A percentile compares a stretch with the other conserved stretches of the same genome.
phyloP scores from a whole-genome alignment of 2,113 vertebrate species.

The Mystacornis crossleyi region DNA sequence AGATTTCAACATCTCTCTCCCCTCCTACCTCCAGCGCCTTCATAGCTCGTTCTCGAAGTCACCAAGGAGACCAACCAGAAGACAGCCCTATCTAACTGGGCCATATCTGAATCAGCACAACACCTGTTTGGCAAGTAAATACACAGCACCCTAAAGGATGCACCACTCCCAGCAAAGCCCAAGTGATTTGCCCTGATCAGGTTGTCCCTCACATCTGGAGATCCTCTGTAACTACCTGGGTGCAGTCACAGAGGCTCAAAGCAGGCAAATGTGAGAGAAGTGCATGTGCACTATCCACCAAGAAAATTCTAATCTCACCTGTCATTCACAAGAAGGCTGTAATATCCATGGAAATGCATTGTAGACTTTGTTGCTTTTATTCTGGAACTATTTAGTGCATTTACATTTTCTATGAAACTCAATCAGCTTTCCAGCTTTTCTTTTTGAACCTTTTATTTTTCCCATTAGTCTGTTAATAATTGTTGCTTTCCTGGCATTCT shows the following conservation, averaged over 20 bases:
- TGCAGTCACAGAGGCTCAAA: neutral
- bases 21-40: neutral
- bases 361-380: conserved; percentile 20
- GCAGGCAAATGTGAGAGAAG: neutral
- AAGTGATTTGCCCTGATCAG: neutral
- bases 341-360: neutral
- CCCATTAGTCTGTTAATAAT: conserved; percentile 75
- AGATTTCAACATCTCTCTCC: neutral
- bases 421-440: conserved; percentile 64
- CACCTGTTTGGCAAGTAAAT: neutral
- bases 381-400: conserved; percentile 37
- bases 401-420: conserved; percentile 68
- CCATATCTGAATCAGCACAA: neutral
- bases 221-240: rapidly evolving
- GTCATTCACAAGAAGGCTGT: neutral
- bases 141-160: neutral
- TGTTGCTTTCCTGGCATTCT: conserved; percentile 68
- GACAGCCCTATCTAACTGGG: rapidly evolving
- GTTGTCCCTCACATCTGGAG: rapidly evolving
- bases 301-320: neutral
- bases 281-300: rapidly evolving
- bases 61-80: neutral
- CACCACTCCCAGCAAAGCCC: neutral
- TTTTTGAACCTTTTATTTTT: conserved; percentile 66
- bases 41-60: rapidly evolving